Conservation (phyloP, 2,888 invertebrate genomes). For the Antheraea assamensis region DNA sequence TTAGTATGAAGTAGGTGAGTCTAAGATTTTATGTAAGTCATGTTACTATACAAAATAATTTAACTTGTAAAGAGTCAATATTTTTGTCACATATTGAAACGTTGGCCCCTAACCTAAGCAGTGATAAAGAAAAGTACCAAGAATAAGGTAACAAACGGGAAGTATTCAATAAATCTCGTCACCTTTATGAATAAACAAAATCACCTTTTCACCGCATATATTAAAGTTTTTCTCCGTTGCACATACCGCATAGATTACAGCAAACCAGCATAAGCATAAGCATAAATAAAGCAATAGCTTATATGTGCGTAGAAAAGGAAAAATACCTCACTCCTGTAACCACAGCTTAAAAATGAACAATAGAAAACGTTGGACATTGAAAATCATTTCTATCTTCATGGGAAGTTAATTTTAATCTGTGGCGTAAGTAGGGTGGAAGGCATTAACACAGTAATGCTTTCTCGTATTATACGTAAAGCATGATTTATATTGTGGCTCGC, state of each 20-base stretch:
- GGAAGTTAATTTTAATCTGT: constrained; percentile 35
- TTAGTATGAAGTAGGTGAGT: background rate
- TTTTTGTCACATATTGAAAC: background rate
- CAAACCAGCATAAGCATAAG: too few relatives aligned
- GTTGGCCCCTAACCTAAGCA: background rate
- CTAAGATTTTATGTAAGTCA: background rate
- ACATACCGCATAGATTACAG: constrained; percentile 35
- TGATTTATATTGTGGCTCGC: constrained; percentile 78
- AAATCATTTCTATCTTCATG: constrained; percentile 20
- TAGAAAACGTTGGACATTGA: constrained; percentile 27
- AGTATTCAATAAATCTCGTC: background rate
- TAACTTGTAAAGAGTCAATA: background rate
- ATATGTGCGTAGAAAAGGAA: background rate
- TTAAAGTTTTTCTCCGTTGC: constrained; percentile 16
- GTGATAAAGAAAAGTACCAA: background rate
- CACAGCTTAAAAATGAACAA: constrained; percentile 33
- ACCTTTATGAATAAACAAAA: background rate
- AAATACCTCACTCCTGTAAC: constrained; percentile 25
- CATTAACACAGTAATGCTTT: constrained; percentile 51
- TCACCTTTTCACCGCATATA: constrained; percentile 22
- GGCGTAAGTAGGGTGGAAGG: constrained; percentile 49
- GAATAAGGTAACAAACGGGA: background rate
- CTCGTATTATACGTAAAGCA: constrained; percentile 43
- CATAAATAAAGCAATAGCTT: too few relatives aligned
- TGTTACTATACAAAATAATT: background rate